Base-by-base conservation (phyloP, 2,797 vertebrate species). In the Novumbra hubbsi region DNA sequence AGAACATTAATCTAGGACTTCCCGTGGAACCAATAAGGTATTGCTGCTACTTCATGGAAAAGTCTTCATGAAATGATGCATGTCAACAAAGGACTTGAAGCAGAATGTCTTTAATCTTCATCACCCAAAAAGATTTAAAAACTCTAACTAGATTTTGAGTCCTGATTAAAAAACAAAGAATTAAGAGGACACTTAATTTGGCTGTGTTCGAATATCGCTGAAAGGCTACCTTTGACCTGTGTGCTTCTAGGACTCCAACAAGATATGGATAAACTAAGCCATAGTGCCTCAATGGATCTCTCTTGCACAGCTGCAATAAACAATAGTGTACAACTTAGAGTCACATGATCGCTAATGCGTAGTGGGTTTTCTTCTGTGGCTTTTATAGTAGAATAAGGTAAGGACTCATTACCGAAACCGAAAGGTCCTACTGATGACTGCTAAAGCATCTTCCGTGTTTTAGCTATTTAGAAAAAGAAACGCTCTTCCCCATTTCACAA, bases 161-260 rank as follows among this genome's bases (percentile, higher is more conserved):
- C 62, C 14, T 6, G 19, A 68, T 70, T n/a, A 78, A 84, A 81
- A 82, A 68, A 81, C 80, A 73, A 80, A 11, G 45, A 73, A 60
- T 81, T 76, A 74, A 67, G 60, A n/a, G 55, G 69, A 75, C 57
- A 14, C 62, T 27, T 73, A 49, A 52, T 73, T n/a, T 16, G 9
- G 28, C 49, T 65, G 69, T 49, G 55, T 41, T 24, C n/a, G 21
- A 70, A 69, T 34, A 66, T 71, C 67, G 24, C 1, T 9, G 70
- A 70, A 21, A 72, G 2, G 38, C 2, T 19, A 72, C 81, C 65
- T 73, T 60, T 81, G 78, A 79, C 74, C 77, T 77, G 80, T 7
- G 8, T 55, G 50, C 74, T 72, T 45, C 69, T 75, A 80, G 78
- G 78, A 80, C 49, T 50, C 66, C 19, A 5, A 11, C 30, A 68